phyloP scores from a whole-genome alignment of 2,797 vertebrate species.

The Cephalopachus bancanus region DNA sequence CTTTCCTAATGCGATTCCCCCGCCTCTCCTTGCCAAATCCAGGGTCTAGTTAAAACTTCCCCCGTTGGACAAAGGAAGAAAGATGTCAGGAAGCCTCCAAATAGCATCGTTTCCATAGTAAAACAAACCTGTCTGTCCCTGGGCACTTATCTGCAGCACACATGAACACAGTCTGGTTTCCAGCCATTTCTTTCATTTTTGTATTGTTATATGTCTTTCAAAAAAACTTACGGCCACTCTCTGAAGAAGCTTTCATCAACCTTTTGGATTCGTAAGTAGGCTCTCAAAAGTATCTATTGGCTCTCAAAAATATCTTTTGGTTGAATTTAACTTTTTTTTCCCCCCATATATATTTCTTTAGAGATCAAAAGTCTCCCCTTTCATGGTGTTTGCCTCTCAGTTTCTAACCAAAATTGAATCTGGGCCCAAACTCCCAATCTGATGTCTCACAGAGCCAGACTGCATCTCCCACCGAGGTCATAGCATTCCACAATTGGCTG shows the following conservation, averaged over 20 bases:
- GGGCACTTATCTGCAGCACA: background rate
- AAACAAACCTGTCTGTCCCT: background rate
- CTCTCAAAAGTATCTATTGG: background rate
- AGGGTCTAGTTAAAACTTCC: background rate
- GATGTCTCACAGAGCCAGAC: constrained; percentile 24
- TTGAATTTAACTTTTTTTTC: constrained; percentile 12
- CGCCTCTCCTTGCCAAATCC: background rate
- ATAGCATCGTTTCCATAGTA: background rate
- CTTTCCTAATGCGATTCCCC: background rate
- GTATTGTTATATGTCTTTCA: background rate
- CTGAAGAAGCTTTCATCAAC: background rate
- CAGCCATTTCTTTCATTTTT: background rate
- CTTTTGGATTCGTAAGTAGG: background rate
- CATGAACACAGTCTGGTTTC: background rate
- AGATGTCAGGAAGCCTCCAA: fast-evolving
- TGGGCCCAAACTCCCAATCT: constrained; percentile 60
- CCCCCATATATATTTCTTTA: background rate
- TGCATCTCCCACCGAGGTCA: constrained; percentile 58
- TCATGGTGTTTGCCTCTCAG: constrained; percentile 40
- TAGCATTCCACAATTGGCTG: constrained; percentile 36
- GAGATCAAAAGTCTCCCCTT: background rate
- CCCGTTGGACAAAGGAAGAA: background rate
- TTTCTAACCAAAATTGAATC: constrained; percentile 79
- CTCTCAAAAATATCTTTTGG: background rate
- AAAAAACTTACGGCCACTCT: background rate